These are phyloP conservation scores for Thryonomys swinderianus DNA, from an alignment of 2,113 vertebrate species.

Conservation along the genomic window DNA sequence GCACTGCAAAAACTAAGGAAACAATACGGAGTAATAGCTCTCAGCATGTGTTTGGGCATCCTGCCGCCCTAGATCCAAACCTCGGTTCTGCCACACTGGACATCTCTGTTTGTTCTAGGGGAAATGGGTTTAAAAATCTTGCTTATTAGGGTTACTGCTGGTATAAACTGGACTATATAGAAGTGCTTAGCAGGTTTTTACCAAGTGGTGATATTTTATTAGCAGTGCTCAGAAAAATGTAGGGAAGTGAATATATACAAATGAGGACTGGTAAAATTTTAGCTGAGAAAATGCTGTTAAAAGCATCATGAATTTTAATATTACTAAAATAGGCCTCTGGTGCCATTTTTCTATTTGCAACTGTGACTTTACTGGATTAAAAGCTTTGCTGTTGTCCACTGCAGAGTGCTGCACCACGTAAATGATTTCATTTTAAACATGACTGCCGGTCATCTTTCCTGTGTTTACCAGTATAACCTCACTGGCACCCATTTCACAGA, in stretches of 20 bases:
- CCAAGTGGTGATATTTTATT: neutral
- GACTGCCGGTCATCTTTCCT: neutral
- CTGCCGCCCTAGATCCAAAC: neutral
- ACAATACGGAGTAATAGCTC: no score
- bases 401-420: neutral
- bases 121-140: neutral
- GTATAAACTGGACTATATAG: neutral
- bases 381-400: neutral
- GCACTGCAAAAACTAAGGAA: no score
- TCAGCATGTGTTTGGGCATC: neutral
- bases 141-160: neutral
- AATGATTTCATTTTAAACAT: neutral
- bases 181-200: neutral
- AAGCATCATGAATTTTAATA: neutral
- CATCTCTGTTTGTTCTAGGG: neutral
- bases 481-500: neutral
- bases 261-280: neutral
- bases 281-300: neutral
- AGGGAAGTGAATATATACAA: neutral
- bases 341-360: neutral
- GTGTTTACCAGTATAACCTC: neutral
- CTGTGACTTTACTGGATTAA: neutral
- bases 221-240: neutral
- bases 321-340: neutral
- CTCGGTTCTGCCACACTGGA: neutral